Evolutionary conservation across 2,113 vertebrate species (phyloP).

Genomic region (Pteropus alecto): DNA sequence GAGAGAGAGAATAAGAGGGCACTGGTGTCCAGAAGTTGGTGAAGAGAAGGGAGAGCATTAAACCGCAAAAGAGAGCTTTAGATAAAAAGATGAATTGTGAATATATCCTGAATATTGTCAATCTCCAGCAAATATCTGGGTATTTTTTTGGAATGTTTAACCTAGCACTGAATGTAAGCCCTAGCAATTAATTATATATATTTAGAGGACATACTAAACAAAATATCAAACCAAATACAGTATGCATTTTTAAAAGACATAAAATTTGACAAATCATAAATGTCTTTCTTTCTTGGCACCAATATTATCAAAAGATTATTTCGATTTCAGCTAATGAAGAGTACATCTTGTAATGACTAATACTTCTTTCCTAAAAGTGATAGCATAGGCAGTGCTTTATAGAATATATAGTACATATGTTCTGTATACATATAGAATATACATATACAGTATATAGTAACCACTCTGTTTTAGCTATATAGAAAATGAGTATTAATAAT

Average conservation of each 20-base stretch:
- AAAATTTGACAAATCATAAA: not conserved
- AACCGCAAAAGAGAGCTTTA: fast-evolving
- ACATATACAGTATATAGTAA: not conserved
- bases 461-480: not conserved
- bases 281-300: not conserved
- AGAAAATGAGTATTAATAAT: not conserved
- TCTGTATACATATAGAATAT: too few species aligned
- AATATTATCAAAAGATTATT: not conserved
- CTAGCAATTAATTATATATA: not conserved
- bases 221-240: not conserved
- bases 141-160: not conserved
- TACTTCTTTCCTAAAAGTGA: not conserved
- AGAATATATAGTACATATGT: not conserved
- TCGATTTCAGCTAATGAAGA: not conserved
- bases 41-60: not conserved
- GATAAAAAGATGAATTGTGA: not conserved
- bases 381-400: not conserved
- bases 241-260: not conserved
- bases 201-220: not conserved
- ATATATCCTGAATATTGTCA: not conserved
- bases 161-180: not conserved
- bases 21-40: not conserved
- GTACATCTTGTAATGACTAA: too few species aligned
- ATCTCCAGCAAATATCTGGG: not conserved
- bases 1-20: not conserved